Base-by-base conservation (phyloP, 2,113 vertebrate species). In the Syngnathoides biaculeatus region DNA sequence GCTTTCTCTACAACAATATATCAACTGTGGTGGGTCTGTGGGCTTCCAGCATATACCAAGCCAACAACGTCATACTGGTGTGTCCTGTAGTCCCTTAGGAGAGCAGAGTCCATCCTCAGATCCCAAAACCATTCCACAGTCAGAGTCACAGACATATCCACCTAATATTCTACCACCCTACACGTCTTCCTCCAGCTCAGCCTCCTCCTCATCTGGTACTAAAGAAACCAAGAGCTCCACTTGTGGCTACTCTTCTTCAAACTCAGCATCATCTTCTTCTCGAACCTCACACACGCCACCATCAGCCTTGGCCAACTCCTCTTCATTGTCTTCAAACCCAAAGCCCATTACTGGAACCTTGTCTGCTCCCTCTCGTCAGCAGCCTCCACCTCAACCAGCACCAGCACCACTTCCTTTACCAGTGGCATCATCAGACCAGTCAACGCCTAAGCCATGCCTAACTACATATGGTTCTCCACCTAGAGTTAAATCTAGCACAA, bases 1-100 rank as follows among this genome's bases (percentile, higher is more conserved):
- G 5, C 93, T 93, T n/a, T 84, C 93, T 4, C 89, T 95, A 17
- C 94, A 96, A 86, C 95, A 94, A 45, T 96, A 93, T 80, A 83
- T 93, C 57, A 94, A 93, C 76, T 95, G 93, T 40, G 94, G 93
- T 2, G 93, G 92, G 0, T 92, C 92, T 1, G 86, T 93, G 0
- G 89, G 93, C 48, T 96, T 94, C 74, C 93, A 94, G 67, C 94
- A 94, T 75, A 91, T 95, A 84, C 79, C 92, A 19, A 77, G 77
- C 42, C 90, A 91, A 59, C 87, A 89, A 56, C 77, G 76, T 10
- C 89, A 87, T 69, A 65, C 90, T 8, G 90, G 89, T 8, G 56
- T 96, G 24, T 89, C 94, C 58, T 95, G 93, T 64, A 95, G 95
- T 78, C 94, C 94, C 0, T 40, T 93, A 13, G 93, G 91, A 0